Evolutionary conservation across 2,888 invertebrate species (phyloP), one percentile per base, ranked within the genome.

Genomic region (Myopa tessellatipennis): DNA sequence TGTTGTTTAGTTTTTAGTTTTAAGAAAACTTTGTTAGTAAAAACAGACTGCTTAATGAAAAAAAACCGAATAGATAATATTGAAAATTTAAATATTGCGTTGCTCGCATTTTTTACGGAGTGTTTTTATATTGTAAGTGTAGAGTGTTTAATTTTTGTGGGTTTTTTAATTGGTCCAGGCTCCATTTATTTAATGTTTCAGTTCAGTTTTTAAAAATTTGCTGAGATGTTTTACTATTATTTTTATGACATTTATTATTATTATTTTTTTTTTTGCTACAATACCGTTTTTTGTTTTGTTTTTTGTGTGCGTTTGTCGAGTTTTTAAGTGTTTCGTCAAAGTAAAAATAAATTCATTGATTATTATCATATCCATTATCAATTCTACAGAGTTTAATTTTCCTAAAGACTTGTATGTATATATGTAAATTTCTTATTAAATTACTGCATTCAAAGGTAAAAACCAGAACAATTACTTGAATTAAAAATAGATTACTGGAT

Each of bases 121-220:
- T 69, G 14, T 18, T 69, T 18, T 69, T 52, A n/a, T n/a, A n/a
- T n/a, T n/a, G n/a, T n/a, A n/a, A 6, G 4, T n/a, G 40, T 8
- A 18, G 38, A 38, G 38, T 52, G n/a, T 63, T 26, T 26, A 26
- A 7, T 45, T 68, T 68, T 16, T 38, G 10, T 68, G 38, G 69
- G 50, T 50, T 10, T 69, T 50, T 45, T 14, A 50, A 69, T 69
- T 69, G 69, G 69, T 69, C 69, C 69, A 50, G 50, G 8, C 18
- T 18, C 6, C 26, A 45, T 52, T 69, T 12, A 45, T 63, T 18
- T 45, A 45, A 45, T 45, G 45, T 45, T 45, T 45, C 45, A 45
- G 45, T 45, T 45, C 1, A 10, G 1, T n/a, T 50, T 45, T 8
- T 45, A 8, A 38, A 38, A 12, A 18, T n/a, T 68, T 45, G 16